phyloP scores from a whole-genome alignment of 2,888 invertebrate species.

The Ditylenchus weischeri region DNA sequence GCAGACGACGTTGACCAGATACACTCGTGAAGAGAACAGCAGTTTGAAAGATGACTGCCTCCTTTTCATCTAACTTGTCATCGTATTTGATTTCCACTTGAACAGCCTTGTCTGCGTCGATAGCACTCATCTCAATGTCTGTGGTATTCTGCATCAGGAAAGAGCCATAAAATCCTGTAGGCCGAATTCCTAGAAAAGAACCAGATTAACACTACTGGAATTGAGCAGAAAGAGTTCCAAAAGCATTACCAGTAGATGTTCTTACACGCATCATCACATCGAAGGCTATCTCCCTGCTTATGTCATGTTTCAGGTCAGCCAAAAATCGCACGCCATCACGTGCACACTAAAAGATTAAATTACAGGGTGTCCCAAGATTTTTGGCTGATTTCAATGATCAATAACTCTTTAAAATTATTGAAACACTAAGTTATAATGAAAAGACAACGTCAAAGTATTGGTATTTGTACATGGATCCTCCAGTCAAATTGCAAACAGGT shows the following conservation, averaged over 20 bases:
- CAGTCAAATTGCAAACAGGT: conserved; percentile 83
- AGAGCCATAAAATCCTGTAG: conserved; percentile 94
- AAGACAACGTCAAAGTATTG: conserved; percentile 78
- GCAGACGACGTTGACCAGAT: conserved; percentile 78
- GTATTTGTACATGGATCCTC: conserved; percentile 94
- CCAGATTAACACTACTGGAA: no score
- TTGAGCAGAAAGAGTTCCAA: background rate
- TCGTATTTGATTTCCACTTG: conserved; percentile 92
- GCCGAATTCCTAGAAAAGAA: conserved; percentile 70
- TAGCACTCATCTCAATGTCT: conserved; percentile 89
- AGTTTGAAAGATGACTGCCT: conserved; percentile 55
- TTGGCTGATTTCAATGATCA: no score
- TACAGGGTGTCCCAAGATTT: no score
- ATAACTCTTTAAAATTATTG: background rate
- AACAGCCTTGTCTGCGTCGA: conserved; percentile 75
- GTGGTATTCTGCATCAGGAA: conserved; percentile 97
- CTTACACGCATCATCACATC: conserved; percentile 86
- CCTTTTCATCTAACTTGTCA: conserved; percentile 82
- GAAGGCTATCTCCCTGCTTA: conserved; percentile 80
- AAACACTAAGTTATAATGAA: background rate
- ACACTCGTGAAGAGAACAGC: conserved; percentile 80
- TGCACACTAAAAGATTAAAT: conserved; percentile 71
- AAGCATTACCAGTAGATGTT: conserved; percentile 23
- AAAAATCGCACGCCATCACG: conserved; percentile 83
- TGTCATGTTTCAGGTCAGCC: conserved; percentile 76